Base-by-base conservation (phyloP, 2,113 vertebrate genomes). In the Cheilinus undulatus region DNA sequence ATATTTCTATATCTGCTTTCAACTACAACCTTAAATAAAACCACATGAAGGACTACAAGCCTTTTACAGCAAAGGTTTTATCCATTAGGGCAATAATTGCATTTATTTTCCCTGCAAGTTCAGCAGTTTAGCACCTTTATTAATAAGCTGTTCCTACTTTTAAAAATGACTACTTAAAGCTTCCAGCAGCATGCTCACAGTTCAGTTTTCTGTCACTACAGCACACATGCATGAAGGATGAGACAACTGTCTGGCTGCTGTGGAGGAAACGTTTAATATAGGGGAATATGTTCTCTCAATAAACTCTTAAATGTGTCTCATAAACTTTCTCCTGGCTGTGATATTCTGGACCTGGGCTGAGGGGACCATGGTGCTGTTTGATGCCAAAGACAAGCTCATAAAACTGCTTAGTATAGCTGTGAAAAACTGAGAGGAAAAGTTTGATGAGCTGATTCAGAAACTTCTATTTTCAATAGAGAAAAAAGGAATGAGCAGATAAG, bases 261-360 rank as follows among this genome's bases (percentile, higher is more conserved):
- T 14, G 15, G 54, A 83, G 80, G 79, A 86, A 86, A 85, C 51
- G 61, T 83, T 85, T 81, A 81, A 77, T 85, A 46, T 30, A 73
- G 57, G 34, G 10, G 0, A 73, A 77, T 70, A 60, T 78, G 80
- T 73, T 4, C 19, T 60, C 54, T 83, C 56, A 78, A 70, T 69
- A 79, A 58, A 26, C 14, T 34, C 65, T 69, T 28, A 86, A 80
- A 85, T 46, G 51, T 71, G 67, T 43, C 67, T 74, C 59, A 49
- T 81, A 77, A 83, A 86, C 15, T 15, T 54, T n/a, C 22, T 66
- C 46, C 26, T 68, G 75, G 73, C n/a, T 68, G 7, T 20, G 32
- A 63, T 60, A 49, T 56, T 61, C 60, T 51, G 27, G 43, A 69
- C 52, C 30, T 56, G 30, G 48, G 42, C 40, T 67, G 32, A 67